Base-by-base conservation (phyloP, 2,113 vertebrate species). In the Empidonax alnorum region DNA sequence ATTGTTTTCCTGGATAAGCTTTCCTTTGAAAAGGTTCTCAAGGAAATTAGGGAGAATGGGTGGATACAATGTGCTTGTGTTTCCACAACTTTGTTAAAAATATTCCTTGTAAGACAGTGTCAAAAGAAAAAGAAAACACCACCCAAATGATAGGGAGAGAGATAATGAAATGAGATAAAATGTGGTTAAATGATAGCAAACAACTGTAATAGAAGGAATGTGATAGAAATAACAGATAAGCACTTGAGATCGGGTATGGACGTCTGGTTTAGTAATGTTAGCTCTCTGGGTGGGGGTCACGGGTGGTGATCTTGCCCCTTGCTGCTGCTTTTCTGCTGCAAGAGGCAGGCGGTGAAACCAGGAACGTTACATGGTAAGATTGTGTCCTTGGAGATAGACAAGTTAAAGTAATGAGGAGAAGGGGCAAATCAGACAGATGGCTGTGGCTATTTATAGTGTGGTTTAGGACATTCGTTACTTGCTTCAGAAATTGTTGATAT, bases 401-500 rank as follows among this genome's bases (percentile, higher is more conserved):
- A 89, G 89, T 84, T 94, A 84, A 75, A 94, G 91, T 84, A 87
- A 74, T 24, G 63, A 90, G 94, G 93, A 96, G 94, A 96, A 91
- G 94, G 93, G 96, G 93, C 76, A 93, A 81, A 72, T 84, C 83
- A 53, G 69, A 83, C 94, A 94, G 90, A 96, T 94, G 93, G 88
- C 93, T 56, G n/a, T 73, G 63, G 41, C 88, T 97, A 96, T 96
- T 97, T 94, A 86, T 97, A 95, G 91, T n/a, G 25, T 84, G 52
- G 62, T 96, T 95, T 93, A 87, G 90, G 94, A 90, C 86, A 47
- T 63, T 90, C 11, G 52, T 93, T 91, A 76, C 80, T 90, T 68
- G 79, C 81, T 75, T 94, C 94, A 95, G 72, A 97, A 93, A 86
- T 77, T 92, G 88, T 93, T 95, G 90, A 74, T 96, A 93, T 94